A percentile compares a stretch with the other conserved stretches of the same genome.
These are phyloP conservation scores for Torymus aiolomorphi DNA, from an alignment of 2,888 invertebrate species.

Conservation along the genomic window DNA sequence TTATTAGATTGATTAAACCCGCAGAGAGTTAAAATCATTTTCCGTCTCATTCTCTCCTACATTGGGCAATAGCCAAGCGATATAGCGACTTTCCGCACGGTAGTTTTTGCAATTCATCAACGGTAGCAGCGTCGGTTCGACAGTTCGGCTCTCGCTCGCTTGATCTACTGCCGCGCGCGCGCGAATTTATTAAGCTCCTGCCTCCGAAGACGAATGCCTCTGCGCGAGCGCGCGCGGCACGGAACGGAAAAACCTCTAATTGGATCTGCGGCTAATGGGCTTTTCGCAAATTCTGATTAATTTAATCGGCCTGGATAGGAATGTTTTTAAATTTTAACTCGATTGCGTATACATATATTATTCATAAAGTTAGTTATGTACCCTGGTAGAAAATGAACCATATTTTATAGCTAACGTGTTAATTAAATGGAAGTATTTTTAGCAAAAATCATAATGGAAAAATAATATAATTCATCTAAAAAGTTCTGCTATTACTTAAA, in stretches of 20 bases:
- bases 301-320: neutral
- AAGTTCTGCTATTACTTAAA: no score
- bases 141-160: slow-evolving; percentile 20
- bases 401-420: no score
- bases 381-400: no score
- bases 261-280: slow-evolving; percentile 14
- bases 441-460: no score
- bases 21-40: no score
- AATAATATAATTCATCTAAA: no score
- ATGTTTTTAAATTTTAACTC: neutral
- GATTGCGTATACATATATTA: neutral
- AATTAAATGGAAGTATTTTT: no score
- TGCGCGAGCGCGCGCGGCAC: neutral
- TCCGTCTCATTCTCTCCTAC: neutral
- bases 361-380: no score
- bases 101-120: slow-evolving; percentile 13
- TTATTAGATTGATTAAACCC: no score
- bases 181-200: slow-evolving; percentile 27
- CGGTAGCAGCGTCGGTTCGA: slow-evolving; percentile 15
- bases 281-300: neutral
- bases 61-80: neutral
- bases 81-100: neutral
- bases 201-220: no score
- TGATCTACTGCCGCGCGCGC: slow-evolving; percentile 24
- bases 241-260: neutral